These are phyloP conservation scores for Triops cancriformis DNA, from an alignment of 1,140 invertebrate genomes.

Conservation along the genomic window DNA sequence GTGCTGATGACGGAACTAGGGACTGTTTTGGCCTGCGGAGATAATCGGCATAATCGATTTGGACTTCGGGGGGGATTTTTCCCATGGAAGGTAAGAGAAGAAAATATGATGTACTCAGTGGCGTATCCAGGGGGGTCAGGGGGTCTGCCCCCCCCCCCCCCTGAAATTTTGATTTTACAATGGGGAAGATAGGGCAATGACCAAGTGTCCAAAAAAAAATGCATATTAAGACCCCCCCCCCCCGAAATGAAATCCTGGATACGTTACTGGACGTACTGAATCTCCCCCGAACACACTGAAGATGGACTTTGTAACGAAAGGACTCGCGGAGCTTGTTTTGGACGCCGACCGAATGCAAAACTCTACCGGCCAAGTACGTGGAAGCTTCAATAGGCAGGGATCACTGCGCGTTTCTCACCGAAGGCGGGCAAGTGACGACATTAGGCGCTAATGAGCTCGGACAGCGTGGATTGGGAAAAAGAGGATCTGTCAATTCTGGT, in stretches of 20 bases:
- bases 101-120: slow-evolving; percentile 18
- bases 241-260: too few species aligned
- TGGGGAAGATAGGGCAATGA: too few species aligned
- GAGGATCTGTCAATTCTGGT: slow-evolving; percentile 39
- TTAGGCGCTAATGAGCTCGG: slow-evolving; percentile 55
- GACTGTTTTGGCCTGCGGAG: slow-evolving; percentile 56
- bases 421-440: slow-evolving; percentile 55
- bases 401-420: slow-evolving; percentile 53
- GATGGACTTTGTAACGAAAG: slow-evolving; percentile 12
- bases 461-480: slow-evolving; percentile 48
- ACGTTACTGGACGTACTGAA: too few species aligned
- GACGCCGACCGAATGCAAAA: slow-evolving; percentile 20
- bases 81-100: slow-evolving; percentile 35
- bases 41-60: slow-evolving; percentile 59
- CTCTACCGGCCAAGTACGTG: slow-evolving; percentile 37
- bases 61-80: slow-evolving; percentile 50
- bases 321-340: not conserved
- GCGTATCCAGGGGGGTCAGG: too few species aligned
- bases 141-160: too few species aligned
- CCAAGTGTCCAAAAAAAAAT: too few species aligned
- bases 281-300: not conserved
- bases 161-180: too few species aligned
- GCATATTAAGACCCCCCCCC: too few species aligned
- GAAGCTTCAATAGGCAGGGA: slow-evolving; percentile 48
- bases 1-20: slow-evolving; percentile 56